Conservation (phyloP, 2,113 vertebrate genomes). For the Cyprinus carpio region DNA sequence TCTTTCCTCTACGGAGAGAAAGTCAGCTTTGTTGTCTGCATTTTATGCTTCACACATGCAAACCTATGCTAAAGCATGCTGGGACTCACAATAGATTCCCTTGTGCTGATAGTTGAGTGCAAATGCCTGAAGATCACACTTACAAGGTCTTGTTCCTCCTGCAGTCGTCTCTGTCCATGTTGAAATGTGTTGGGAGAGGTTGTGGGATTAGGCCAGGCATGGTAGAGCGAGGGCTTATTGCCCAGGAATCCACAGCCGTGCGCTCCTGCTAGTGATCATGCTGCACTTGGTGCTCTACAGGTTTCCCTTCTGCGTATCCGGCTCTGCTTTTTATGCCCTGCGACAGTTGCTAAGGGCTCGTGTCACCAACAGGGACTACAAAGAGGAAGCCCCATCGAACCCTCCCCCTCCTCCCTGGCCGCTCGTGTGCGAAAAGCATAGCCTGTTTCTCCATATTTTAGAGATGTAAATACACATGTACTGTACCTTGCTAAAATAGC, state of each 20-base stretch:
- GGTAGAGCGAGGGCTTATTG: slow-evolving; percentile 65
- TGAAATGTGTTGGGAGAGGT: slow-evolving; percentile 70
- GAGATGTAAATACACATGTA: slow-evolving; percentile 39
- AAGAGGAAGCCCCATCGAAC: slow-evolving; percentile 52
- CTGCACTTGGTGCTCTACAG: slow-evolving; percentile 67
- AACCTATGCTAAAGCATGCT: slow-evolving; percentile 22
- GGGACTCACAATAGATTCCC: background rate
- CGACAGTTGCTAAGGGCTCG: slow-evolving; percentile 54
- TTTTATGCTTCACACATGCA: slow-evolving; percentile 49
- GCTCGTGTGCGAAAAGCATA: slow-evolving; percentile 22
- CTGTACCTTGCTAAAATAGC: background rate
- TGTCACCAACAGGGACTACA: slow-evolving; percentile 63
- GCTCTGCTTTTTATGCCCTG: slow-evolving; percentile 73
- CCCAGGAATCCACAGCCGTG: slow-evolving; percentile 63
- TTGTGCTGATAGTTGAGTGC: background rate
- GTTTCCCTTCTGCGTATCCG: slow-evolving; percentile 52
- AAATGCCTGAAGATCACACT: slow-evolving; percentile 60
- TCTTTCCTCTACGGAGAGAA: slow-evolving; percentile 73
- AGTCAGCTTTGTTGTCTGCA: slow-evolving; percentile 34
- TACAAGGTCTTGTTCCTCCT: slow-evolving; percentile 78
- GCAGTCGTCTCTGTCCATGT: slow-evolving; percentile 76
- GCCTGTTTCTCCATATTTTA: slow-evolving; percentile 41
- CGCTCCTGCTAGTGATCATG: slow-evolving; percentile 71
- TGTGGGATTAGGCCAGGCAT: slow-evolving; percentile 75
- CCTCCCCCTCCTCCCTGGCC: background rate